Base-by-base conservation (phyloP, 2,888 invertebrate genomes). In the Seira musarum region DNA sequence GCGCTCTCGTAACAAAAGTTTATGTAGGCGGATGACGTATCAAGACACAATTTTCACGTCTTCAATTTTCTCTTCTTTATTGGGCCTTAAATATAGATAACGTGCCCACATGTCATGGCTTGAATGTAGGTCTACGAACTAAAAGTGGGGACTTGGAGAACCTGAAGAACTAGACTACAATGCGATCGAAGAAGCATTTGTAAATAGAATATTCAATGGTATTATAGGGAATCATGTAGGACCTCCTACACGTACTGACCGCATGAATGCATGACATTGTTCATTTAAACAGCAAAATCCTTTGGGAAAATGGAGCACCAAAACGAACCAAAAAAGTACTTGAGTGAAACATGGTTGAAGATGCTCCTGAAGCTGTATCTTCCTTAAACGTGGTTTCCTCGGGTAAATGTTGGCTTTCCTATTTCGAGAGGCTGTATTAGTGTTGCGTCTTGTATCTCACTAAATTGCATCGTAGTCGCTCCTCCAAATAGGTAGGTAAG, bases 221-320 rank as follows among this genome's bases (percentile, higher is more conserved):
- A 40, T 60, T n/a, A 8, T 21, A 25, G 64, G 13, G 69, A 80
- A 68, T 75, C 75, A 70, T 75, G 30, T 10, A 61, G 75, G 75
- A 63, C 71, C 65, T 46, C 40, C 61, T 35, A 53, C 73, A 80
- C 64, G 57, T 60, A 75, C 70, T 80, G 80, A 80, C 80, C 80
- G 60, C 74, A 75, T 57, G 60, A 80, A 66, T 61, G 70, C 75
- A 80, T 80, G 75, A 70, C 80, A 80, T 75, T 80, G 70, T 74
- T 80, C 80, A 80, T 80, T 80, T 80, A 70, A 75, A 75, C 75
- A 74, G 74, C 66, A n/a, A 70, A 74, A 66, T 71, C 80, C 74
- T 49, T 67, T 19, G 75, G 74, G 80, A 79, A 15, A 66, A 24
- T 68, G 60, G 49, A 61, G 66, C n/a, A 49, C 49, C 49, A 49